Base-by-base conservation (phyloP, 2,797 vertebrate species). In the Sebastes reedi region DNA sequence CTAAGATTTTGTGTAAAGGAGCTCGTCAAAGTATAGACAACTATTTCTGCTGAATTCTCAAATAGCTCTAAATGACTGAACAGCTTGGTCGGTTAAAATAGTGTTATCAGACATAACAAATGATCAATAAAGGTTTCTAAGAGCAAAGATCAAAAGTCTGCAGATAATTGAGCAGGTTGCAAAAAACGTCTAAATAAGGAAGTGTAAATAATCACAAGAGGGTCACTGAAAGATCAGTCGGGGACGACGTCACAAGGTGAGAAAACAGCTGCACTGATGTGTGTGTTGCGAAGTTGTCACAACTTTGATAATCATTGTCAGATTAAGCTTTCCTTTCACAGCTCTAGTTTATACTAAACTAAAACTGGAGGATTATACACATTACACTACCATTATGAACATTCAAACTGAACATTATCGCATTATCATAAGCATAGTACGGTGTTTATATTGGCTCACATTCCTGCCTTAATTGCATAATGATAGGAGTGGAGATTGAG, bases 71-170 rank as follows among this genome's bases (percentile, higher is more conserved):
- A 69, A 72, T 8, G 12, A 8, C 8, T 25, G 14, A 76, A 32
- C 11, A 14, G n/a, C 14, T 61, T 67, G 4, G 3, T 18, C 1
- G 18, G 9, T 62, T 70, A 9, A 34, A 50, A 30, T 6, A 66
- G 50, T 61, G 32, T 20, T 20, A 16, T 14, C 46, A 24, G 4
- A 34, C 11, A 6, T 29, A 6, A 58, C 9, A 72, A 42, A 65
- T 22, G 8, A 61, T 75, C 73, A 72, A 73, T 84, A 27, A 59
- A 30, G 6, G 13, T 46, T 60, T 36, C 16, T 3, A 24, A 25
- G 25, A 64, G 12, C 46, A 79, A 75, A 81, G 68, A 14, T 55
- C 36, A 70, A 52, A 84, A 2, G 62, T 64, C 54, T 39, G 25
- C 46, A 55, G 61, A 79, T 42, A 59, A 54, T 16, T 29, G 20